Conservation (phyloP, 2,888 invertebrate species). For the Hoplodrina ambigua region DNA sequence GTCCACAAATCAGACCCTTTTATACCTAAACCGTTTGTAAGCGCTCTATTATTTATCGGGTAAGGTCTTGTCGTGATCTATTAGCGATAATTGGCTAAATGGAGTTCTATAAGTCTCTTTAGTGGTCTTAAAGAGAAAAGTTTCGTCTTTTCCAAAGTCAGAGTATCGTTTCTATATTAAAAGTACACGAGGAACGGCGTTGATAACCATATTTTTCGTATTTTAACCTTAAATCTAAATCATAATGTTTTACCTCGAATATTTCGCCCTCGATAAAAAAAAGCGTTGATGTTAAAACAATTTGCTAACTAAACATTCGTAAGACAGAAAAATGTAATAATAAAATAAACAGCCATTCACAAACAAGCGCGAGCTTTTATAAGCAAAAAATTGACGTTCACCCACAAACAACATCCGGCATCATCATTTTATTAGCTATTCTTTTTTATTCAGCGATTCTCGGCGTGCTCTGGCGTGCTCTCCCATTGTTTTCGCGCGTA, state of each 20-base stretch:
- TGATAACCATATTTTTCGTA: slow-evolving; percentile 33
- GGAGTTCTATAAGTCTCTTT: slow-evolving; percentile 22
- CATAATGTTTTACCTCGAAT: slow-evolving; percentile 43
- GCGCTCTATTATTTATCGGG: slow-evolving; percentile 23
- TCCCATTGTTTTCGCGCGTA: slow-evolving; percentile 70
- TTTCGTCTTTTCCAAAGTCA: slow-evolving; percentile 25
- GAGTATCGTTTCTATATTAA: slow-evolving; percentile 15
- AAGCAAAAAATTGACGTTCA: slow-evolving; percentile 64
- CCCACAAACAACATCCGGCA: slow-evolving; percentile 65
- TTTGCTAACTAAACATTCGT: slow-evolving; percentile 54
- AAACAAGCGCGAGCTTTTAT: slow-evolving; percentile 53
- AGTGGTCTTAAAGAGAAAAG: slow-evolving; percentile 22
- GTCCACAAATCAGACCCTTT: not conserved
- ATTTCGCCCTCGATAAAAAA: slow-evolving; percentile 36
- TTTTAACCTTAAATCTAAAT: slow-evolving; percentile 25
- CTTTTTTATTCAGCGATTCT: slow-evolving; percentile 67
- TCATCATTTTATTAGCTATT: slow-evolving; percentile 68
- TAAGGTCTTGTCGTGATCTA: slow-evolving; percentile 37
- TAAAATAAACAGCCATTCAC: slow-evolving; percentile 58
- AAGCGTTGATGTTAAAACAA: slow-evolving; percentile 49
- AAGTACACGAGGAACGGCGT: slow-evolving; percentile 7
- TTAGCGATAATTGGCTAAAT: slow-evolving; percentile 47
- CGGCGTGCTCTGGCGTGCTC: slow-evolving; percentile 61
- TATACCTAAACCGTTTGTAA: slow-evolving; percentile 12
- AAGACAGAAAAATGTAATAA: slow-evolving; percentile 49